Evolutionary conservation across 2,797 vertebrate species (phyloP), one percentile per base, ranked within the genome.

Genomic region (Falco concolor): DNA sequence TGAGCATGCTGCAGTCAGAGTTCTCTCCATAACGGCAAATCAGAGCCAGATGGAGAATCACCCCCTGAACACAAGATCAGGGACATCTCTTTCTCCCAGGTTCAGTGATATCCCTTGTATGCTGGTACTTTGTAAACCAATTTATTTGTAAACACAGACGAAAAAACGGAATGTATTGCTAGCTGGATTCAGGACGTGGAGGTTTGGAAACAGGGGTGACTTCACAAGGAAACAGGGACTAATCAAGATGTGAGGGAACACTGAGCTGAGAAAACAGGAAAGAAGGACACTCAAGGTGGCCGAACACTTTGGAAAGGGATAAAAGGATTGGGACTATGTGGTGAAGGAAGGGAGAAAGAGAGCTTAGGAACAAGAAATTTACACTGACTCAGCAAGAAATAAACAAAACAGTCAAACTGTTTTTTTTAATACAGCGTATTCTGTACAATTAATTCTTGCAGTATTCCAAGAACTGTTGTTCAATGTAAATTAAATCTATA

Each of bases 401-500:
- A 80, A 89, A 65, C 17, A 74, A 72, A 92, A 27, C 3, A 63
- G 19, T 2, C 28, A 52, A 89, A 68, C 7, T 22, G 18, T 3
- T 40, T 17, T 32, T 80, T 91, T 59, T 27, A 69, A 63, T 12
- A 32, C 20, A 49, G 38, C 1, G 2, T 40, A 57, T 83, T 77
- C 91, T 68, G 16, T 45, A 59, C 10, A 73, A 90, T 40, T n/a
- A 70, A 60, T 94, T 93, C 87, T 92, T 95, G 61, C 1, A 59
- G 87, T 20, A 89, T 92, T 97, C 95, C 75, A 96, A 91, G 69
- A 95, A 92, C 83, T 87, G 85, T 84, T 57, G 45, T 81, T 95
- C 94, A 96, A 91, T 90, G 89, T 81, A 96, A 93, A 89, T 94
- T 68, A 96, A 94, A 96, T 96, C 95, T 96, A 93, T 61, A 96